Conservation (phyloP, 2,797 vertebrate genomes). For the Tauraco hartlaubi region DNA sequence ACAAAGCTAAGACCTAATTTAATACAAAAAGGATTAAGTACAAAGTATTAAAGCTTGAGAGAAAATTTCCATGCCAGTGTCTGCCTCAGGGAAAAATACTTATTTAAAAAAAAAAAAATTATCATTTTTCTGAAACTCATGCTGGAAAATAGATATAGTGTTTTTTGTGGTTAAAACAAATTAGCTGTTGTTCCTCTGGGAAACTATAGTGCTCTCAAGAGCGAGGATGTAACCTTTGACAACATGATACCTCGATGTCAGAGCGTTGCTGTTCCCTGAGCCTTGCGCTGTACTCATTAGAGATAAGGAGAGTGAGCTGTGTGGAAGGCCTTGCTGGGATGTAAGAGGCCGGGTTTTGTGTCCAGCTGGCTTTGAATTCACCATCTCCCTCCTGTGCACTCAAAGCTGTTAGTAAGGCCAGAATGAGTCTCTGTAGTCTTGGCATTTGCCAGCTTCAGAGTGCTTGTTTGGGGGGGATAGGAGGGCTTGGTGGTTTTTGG, state of each 20-base stretch:
- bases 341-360: neutral
- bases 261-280: neutral
- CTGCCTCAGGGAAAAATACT: neutral
- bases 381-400: neutral
- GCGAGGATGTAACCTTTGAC: neutral
- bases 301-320: neutral
- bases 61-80: neutral
- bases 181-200: neutral
- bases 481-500: neutral
- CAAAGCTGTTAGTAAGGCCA: neutral
- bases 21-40: neutral
- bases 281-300: rapidly evolving
- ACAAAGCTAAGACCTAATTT: neutral
- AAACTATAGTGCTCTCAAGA: neutral
- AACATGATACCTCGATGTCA: rapidly evolving
- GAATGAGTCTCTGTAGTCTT: neutral
- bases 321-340: neutral
- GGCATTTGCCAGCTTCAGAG: neutral
- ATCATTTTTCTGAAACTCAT: neutral
- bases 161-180: neutral
- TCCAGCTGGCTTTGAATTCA: neutral
- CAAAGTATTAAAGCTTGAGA: neutral
- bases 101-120: neutral
- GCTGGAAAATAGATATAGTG: neutral
- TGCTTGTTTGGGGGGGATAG: neutral